Evolutionary conservation across 2,113 vertebrate genomes (phyloP).

Genomic region (Podarcis cretensis): DNA sequence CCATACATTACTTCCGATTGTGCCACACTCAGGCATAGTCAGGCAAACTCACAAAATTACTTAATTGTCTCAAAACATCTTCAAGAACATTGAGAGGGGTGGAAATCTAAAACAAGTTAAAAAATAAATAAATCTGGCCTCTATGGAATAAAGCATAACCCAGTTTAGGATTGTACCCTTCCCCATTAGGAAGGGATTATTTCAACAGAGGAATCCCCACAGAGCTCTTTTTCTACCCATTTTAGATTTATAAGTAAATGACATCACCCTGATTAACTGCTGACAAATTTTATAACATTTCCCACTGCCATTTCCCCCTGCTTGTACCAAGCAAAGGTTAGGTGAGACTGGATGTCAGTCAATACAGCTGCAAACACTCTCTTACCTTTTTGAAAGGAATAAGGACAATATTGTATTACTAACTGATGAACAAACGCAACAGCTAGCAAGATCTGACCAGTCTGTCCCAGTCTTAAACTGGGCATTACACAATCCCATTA

Average conservation of each 20-base stretch:
- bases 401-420: not conserved
- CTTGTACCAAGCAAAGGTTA: not conserved
- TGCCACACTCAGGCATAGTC: not conserved
- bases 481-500: constrained; percentile 11
- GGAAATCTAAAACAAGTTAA: not conserved
- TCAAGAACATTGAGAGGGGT: not conserved
- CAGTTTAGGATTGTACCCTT: not conserved
- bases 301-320: not conserved
- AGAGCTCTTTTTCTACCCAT: not conserved
- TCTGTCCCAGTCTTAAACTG: not conserved
- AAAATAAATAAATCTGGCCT: not conserved
- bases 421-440: constrained; percentile 37
- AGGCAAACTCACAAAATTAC: not conserved
- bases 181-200: not conserved
- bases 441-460: not conserved
- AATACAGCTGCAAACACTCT: not conserved
- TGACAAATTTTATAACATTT: not conserved
- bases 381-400: not conserved
- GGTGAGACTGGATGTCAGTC: not conserved
- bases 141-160: not conserved
- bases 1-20: no score
- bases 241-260: not conserved
- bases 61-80: not conserved
- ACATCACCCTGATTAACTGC: not conserved
- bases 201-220: not conserved